Percentiles rank a stretch among this genome's conserved stretches.
Evolutionary conservation across 2,888 invertebrate species (phyloP).

Genomic region (Hoplodrina blanda): DNA sequence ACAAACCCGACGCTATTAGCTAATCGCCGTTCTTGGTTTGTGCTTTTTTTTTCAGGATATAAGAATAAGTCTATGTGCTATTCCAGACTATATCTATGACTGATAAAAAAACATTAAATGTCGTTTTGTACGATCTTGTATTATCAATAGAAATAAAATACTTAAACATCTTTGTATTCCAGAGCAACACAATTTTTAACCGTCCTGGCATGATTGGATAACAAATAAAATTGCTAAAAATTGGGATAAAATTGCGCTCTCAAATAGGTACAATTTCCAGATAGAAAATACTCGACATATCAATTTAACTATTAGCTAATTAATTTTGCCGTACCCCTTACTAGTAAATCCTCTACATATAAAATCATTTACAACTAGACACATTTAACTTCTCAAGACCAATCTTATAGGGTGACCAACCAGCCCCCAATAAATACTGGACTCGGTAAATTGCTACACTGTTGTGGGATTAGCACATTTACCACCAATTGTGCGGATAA

Average conservation of each 20-base stretch:
- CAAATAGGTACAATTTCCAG: background rate
- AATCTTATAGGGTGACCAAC: slow-evolving; percentile 70
- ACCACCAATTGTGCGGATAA: slow-evolving; percentile 77
- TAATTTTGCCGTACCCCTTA: background rate
- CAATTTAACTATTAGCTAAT: background rate
- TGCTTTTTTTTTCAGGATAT: too few relatives aligned
- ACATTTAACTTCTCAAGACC: slow-evolving; percentile 58
- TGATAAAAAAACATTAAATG: too few relatives aligned
- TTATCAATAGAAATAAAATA: too few relatives aligned
- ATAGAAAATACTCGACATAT: background rate
- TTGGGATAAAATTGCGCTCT: too few relatives aligned
- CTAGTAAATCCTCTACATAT: slow-evolving; percentile 14
- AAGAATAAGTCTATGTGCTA: too few relatives aligned
- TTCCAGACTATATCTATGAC: too few relatives aligned
- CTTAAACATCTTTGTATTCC: too few relatives aligned
- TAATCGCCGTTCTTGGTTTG: background rate
- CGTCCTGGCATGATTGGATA: too few relatives aligned
- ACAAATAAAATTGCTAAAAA: too few relatives aligned
- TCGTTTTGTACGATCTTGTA: too few relatives aligned
- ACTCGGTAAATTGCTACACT: slow-evolving; percentile 65
- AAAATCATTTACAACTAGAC: slow-evolving; percentile 49
- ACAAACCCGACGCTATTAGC: too few relatives aligned
- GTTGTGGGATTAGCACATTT: slow-evolving; percentile 78
- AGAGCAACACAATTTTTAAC: too few relatives aligned
- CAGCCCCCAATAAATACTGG: slow-evolving; percentile 75